Conservation (phyloP, 2,113 vertebrate genomes). For the Psettodes erumei region DNA sequence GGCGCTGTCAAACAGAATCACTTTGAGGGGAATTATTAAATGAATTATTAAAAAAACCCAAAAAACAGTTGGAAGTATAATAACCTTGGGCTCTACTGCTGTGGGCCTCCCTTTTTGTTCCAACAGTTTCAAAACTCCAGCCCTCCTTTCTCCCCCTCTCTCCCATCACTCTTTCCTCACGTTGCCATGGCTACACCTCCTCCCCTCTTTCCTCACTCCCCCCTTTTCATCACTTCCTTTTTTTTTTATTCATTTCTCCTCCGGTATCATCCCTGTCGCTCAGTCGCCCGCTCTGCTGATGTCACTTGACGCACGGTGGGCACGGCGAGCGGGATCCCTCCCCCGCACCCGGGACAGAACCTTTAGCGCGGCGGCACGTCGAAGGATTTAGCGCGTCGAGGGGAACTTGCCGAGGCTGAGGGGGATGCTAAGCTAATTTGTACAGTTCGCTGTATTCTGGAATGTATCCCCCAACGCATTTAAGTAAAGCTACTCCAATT, state of each 20-base stretch:
- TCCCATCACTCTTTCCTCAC: slow-evolving; percentile 49
- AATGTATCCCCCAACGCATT: background rate
- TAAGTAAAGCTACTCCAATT: background rate
- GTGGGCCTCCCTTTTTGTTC: slow-evolving; percentile 54
- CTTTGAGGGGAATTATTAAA: slow-evolving; percentile 21
- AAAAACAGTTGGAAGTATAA: no score
- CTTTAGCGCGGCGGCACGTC: background rate
- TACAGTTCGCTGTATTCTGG: background rate
- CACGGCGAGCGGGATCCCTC: background rate
- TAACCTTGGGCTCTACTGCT: no score
- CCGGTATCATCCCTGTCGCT: background rate
- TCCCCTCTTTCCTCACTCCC: background rate
- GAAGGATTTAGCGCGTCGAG: background rate
- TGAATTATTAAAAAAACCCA: background rate
- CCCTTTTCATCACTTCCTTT: slow-evolving; percentile 42
- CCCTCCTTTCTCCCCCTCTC: slow-evolving; percentile 24
- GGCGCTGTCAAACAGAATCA: slow-evolving; percentile 9
- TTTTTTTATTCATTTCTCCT: slow-evolving; percentile 32
- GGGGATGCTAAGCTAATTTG: slow-evolving; percentile 7
- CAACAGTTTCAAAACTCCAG: slow-evolving; percentile 54
- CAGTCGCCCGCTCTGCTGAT: background rate
- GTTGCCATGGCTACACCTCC: slow-evolving; percentile 63
- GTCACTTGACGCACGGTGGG: background rate
- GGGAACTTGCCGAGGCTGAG: background rate
- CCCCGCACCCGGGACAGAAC: background rate